Evolutionary conservation across 1,140 invertebrate genomes (phyloP), one percentile per base, ranked within the genome.

Genomic region (Proales similis): DNA sequence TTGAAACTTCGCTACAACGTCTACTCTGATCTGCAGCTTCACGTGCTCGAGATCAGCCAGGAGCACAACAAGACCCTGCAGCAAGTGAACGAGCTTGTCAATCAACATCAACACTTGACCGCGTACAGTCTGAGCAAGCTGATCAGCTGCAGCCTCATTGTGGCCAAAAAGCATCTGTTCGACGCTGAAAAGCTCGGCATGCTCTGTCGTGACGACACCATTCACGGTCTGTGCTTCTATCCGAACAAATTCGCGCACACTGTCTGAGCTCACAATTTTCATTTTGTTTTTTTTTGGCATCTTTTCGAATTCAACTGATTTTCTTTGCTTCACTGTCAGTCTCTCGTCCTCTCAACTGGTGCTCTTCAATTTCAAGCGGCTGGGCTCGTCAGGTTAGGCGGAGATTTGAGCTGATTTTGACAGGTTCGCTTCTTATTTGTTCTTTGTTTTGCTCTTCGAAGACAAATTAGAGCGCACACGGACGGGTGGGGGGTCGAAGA

Each of bases 121-220:
- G 26, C 51, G 6, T 57, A 57, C 32, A 29, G 33, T 57, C 32
- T 57, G 36, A 57, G 51, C 9, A 57, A 57, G 22, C 45, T 14
- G 6, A 42, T 57, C n/a, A 30, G 17, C 17, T 57, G 51, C 30
- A 57, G 38, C 14, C 45, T 57, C 12, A 39, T 57, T 24, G 51
- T 57, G 5, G 51, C 51, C 3, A 57, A 57, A 57, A 57, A 57
- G 51, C 33, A 30, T 14, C 22, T 57, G 3, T 57, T 57, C 39
- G 51, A 57, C 32, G 51, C 17, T 12, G 51, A 57, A 42, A 39
- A 29, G 20, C 19, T 42, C 1, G 51, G 51, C 11, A 57, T 30
- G 32, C 22, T 57, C 7, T 57, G 51, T 26, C 33, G 51, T 17
- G 51, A 57, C 32, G 51, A 57, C 11, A 57, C 51, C 6, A 57